phyloP scores from a whole-genome alignment of 2,888 invertebrate species.

The Mamestra brassicae region DNA sequence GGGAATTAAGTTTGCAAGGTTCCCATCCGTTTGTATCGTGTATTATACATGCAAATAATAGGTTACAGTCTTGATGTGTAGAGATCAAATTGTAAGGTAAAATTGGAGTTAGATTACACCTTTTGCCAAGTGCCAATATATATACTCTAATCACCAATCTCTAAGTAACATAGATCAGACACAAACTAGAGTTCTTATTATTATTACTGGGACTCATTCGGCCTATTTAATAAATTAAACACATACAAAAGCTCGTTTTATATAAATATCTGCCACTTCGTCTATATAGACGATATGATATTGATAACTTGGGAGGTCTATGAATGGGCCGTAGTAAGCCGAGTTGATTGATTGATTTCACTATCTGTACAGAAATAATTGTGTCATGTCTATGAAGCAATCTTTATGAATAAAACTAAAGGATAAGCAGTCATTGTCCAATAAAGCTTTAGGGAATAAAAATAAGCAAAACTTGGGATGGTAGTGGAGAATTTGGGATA shows the following conservation, averaged over 20 bases:
- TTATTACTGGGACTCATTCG: background rate
- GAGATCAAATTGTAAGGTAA: background rate
- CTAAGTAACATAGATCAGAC: background rate
- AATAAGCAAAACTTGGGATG: background rate
- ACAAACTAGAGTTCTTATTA: background rate
- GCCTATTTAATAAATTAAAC: background rate
- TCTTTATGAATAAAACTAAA: background rate
- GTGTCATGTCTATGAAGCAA: conserved; percentile 1
- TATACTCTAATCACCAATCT: background rate
- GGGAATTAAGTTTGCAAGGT: conserved; percentile 17
- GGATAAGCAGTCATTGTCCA: background rate
- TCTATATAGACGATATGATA: background rate
- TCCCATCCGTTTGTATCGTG: background rate
- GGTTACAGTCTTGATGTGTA: background rate
- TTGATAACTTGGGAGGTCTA: conserved; percentile 30
- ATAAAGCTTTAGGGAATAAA: conserved; percentile 3
- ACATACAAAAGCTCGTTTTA: background rate
- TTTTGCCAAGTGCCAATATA: background rate
- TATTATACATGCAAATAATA: conserved; percentile 14
- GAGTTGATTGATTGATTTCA: conserved; percentile 30
- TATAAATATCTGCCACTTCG: background rate
- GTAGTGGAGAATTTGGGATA: background rate
- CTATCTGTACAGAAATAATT: conserved; percentile 14
- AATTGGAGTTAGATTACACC: background rate
- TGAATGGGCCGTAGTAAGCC: conserved; percentile 22